Base-by-base conservation (phyloP, 2,888 invertebrate genomes). In the Agrochola lota region DNA sequence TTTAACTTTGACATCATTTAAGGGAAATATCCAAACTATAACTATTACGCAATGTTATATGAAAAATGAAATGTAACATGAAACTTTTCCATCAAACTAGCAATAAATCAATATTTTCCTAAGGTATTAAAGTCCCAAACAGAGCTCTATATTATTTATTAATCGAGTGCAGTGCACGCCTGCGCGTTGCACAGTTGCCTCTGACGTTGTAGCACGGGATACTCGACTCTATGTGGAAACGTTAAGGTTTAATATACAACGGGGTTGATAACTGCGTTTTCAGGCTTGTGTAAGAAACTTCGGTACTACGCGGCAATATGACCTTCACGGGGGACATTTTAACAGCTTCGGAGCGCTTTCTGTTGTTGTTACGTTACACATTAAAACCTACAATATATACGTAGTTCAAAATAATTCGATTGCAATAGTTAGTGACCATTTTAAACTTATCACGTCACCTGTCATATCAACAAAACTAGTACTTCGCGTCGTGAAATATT, bases 141-240 rank as follows among this genome's bases (percentile, higher is more conserved):
- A 71, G 0, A 76, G 20, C 59, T 64, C 35, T 72, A 69, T 64
- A 49, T 11, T 46, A 77, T 46, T 40, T 63, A 71, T 68, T 30
- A 20, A 20, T 64, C n/a, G 20, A 59, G 40, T 71, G 71, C 63
- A 77, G n/a, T 71, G 71, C 78, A 77, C 78, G 82, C 78, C 62
- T 82, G 82, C 78, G 82, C 78, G 55, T 71, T 82, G 67, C 78
- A 68, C 74, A 74, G 67, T 63, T n/a, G 83, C 74, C 67, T 82
- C 63, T 74, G 40, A 78, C 73, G 40, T 23, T 2, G 1, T 15
- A 40, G 17, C 68, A 60, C 9, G 17, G 26, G 6, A 70, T n/a
- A 17, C 4, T 66, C 52, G n/a, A 55, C 68, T 46, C 9, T 69
- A 46, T 12, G 0, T 0, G 2, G 0, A 7, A n/a, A 15, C 0